Percentiles rank a stretch among this genome's conserved stretches.
These are phyloP conservation scores for Dendrocincla tyrannina DNA, from an alignment of 2,797 vertebrate genomes.

Conservation along the genomic window DNA sequence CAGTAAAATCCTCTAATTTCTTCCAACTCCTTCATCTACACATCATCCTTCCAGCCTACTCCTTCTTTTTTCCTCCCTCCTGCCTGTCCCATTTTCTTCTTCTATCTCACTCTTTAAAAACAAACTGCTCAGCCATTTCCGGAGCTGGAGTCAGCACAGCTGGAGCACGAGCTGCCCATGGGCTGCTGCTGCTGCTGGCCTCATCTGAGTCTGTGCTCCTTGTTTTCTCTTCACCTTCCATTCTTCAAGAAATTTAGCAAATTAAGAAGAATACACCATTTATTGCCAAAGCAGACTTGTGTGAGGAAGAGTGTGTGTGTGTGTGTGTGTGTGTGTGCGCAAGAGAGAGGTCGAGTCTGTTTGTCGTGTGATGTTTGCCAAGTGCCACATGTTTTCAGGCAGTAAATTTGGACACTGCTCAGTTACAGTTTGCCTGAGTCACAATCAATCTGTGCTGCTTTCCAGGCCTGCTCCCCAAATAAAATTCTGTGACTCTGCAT, in stretches of 20 bases:
- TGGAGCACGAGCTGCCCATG: background rate
- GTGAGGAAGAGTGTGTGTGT: background rate
- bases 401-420: background rate
- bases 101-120: background rate
- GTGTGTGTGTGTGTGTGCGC: background rate
- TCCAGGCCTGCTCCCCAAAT: background rate
- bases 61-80: background rate
- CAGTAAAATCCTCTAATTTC: background rate
- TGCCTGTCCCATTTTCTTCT: background rate
- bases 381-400: background rate
- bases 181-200: background rate
- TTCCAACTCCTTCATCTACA: background rate
- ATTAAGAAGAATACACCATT: background rate
- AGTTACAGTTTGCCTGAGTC: background rate
- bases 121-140: background rate
- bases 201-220: background rate
- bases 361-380: accelerated
- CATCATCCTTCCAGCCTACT: background rate
- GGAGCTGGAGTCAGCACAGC: background rate
- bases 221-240: background rate
- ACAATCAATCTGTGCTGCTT: background rate
- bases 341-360: background rate
- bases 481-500: background rate
- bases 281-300: background rate
- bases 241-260: background rate